Evolutionary conservation across 2,797 vertebrate genomes (phyloP), one percentile per base, ranked within the genome.

Genomic region (Enteromius treurensis): DNA sequence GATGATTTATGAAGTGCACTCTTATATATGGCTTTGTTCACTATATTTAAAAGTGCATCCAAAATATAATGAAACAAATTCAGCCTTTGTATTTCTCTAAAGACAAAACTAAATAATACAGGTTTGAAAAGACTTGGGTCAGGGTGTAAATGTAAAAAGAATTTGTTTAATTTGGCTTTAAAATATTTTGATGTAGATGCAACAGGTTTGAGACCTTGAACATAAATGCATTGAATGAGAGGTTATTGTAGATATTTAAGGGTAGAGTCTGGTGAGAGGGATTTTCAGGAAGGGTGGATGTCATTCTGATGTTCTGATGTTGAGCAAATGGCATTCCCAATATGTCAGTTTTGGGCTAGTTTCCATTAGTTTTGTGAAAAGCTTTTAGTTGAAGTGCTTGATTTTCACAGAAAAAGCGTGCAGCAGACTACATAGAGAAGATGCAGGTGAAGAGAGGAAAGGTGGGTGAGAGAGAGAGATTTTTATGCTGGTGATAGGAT

Each of bases 391-490:
- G 23, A 62, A 62, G 58, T 62, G 23, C 58, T 62, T 62, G 23
- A 62, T 82, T 82, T 82, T 76, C 75, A 67, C 80, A 82, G 80
- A 82, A 32, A 45, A 8, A 15, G 58, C n/a, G 9, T 64, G 71
- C 21, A 42, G 67, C 29, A 68, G 71, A 49, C 80, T 23, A 21
- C 32, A 1, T 42, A 76, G 37, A 76, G 45, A 67, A 37, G 32
- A 37, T 5, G 60, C 80, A 81, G 70, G 80, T 65, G 80, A 47
- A 76, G 47, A 23, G 60, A 51, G 32, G 29, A 76, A 14, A 76
- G 71, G 80, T 82, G 71, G 71, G 80, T 76, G 64, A 34, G 23
- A 23, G 34, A 73, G 15, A 34, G 40, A 73, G 7, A 40, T 40
- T 49, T 49, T 45, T 70, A 21, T 76, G 14, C 42, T 71, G 42